Base-by-base conservation (phyloP, 1,140 invertebrate genomes). In the Saxidomus purpurata region DNA sequence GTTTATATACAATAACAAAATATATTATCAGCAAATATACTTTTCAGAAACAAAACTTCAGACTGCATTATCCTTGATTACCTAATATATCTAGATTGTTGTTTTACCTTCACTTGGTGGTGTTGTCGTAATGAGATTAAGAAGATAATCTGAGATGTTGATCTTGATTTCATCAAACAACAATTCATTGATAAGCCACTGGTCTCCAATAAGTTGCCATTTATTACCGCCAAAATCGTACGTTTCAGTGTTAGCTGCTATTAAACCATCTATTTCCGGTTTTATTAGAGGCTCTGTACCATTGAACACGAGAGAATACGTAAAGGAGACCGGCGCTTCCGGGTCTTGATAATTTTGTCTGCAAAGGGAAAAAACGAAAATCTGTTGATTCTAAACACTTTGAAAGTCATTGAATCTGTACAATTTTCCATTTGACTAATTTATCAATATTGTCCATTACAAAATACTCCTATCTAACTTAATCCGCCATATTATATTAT, bases 261-360 rank as follows among this genome's bases (percentile, higher is more conserved):
- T 82, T 55, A 89, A 36, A 17, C 9, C 36, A 34, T 89, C 87
- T 43, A 89, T 83, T 43, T 89, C 87, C 4, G 2, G 3, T 52
- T 89, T 83, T 22, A 89, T 83, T 8, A 89, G 67, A 15, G 87
- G 87, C n/a, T 89, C 87, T 49, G 87, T 89, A 22, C 79, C 63
- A 49, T 83, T 77, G 22, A 89, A 77, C n/a, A 89, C 87, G 9
- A 83, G 28, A 15, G 80, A 89, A 34, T 83, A 89, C 15, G 87
- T 89, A 34, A 89, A 89, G 0, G 67, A 74, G 2, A 89, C 71
- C 0, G 79, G 87, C 0, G 80, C 80, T 19, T 77, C 87, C 1
- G 81, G 79, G 34, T 83, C 87, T 36, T 52, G 40, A 25, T 89
- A 71, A 63, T 84, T 84, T 84, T 79, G 86, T 71, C 86, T 88